Base-by-base conservation (phyloP, 2,888 invertebrate species). In the Theodoxus fluviatilis region DNA sequence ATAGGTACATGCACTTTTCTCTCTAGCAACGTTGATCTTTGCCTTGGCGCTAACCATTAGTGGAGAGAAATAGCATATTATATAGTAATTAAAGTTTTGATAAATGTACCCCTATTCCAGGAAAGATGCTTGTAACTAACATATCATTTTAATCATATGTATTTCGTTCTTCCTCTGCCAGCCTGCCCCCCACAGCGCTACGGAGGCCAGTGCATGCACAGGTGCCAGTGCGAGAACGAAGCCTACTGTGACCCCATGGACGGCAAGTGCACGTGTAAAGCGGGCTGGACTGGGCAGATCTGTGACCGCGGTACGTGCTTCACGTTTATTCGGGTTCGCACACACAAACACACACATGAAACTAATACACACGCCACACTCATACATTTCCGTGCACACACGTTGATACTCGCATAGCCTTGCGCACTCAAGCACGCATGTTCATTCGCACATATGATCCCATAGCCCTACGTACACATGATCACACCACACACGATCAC, bases 231-330 rank as follows among this genome's bases (percentile, higher is more conserved):
- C 78, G 84, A 85, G 69, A 86, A 86, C 73, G 78, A 78, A 4
- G 96, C 94, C 0, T 93, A 94, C 79, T 98, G 98, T 84, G 93
- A 96, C 86, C 94, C 96, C 75, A 92, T 93, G 25, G 93, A 93
- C 66, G 97, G 97, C 0, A 72, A 67, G 3, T 87, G 87, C 73
- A 80, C 80, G 47, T 87, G 84, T 68, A 72, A 75, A 28, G 64
- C 78, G 1, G 85, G 85, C 1, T 83, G 79, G 76, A 79, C 80
- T 7, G 85, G 84, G n/a, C 81, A 83, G 66, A 76, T 79, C 52
- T 85, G 85, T 78, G 84, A 84, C 65, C 76, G 83, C 78, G 82
- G 86, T 86, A 74, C 71, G 79, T 65, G 15, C 31, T 6, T 12
- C 31, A 55, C 25, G 55, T 7, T 15, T 22, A 12, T 22, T 55